phyloP scores from a whole-genome alignment of 2,797 vertebrate genomes.

The Carcharodon carcharias region DNA sequence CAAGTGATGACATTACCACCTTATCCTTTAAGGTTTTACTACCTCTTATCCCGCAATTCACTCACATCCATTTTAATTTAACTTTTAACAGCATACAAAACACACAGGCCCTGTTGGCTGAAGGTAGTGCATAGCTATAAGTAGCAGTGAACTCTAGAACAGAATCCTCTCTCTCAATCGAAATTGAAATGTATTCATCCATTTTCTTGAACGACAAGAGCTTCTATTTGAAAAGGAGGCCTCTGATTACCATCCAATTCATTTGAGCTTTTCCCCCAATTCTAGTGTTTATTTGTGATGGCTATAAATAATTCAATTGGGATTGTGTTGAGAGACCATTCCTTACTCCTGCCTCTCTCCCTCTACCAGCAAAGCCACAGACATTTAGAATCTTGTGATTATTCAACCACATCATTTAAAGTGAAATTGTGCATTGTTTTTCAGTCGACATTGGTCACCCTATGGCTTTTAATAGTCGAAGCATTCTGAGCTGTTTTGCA shows the following conservation, averaged over 20 bases:
- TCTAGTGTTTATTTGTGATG: background rate
- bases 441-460: background rate
- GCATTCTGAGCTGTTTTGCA: background rate
- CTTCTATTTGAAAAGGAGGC: background rate
- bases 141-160: background rate
- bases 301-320: background rate
- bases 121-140: no score
- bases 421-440: background rate
- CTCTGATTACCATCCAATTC: background rate
- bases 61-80: background rate
- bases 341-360: background rate
- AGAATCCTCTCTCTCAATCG: background rate
- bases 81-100: background rate
- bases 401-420: background rate
- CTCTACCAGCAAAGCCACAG: background rate
- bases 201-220: background rate
- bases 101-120: no score
- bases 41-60: background rate
- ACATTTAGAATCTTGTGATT: background rate
- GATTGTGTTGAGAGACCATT: background rate
- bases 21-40: background rate
- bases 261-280: background rate
- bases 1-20: background rate
- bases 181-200: background rate
- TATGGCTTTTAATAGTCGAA: background rate